Evolutionary conservation across 2,888 invertebrate species (phyloP).

Genomic region (Synanthedon tipuliformis): DNA sequence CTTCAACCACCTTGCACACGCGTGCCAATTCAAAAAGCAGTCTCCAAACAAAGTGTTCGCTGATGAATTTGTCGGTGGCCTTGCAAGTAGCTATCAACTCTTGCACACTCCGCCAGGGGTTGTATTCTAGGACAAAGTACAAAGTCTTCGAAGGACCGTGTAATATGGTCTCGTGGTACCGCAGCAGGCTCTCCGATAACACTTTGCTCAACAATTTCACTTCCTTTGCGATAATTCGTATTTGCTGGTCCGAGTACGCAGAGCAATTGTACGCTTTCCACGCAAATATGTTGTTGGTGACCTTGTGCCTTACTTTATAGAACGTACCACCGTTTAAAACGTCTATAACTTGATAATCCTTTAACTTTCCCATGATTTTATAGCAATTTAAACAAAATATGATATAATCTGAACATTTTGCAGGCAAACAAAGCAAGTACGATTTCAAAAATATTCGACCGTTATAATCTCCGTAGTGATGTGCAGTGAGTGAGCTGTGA

Average conservation of each 20-base stretch:
- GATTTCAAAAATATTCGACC: constrained; percentile 43
- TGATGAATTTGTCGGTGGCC: constrained; percentile 35
- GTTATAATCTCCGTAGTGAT: constrained; percentile 21
- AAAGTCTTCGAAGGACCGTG: constrained; percentile 58
- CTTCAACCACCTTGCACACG: constrained; percentile 34
- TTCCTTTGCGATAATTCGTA: constrained; percentile 53
- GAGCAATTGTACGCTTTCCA: constrained; percentile 64
- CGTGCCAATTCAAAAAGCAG: constrained; percentile 48
- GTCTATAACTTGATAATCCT: constrained; percentile 64
- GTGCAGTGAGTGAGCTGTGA: not conserved
- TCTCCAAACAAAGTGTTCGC: constrained; percentile 54
- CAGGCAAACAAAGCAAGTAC: constrained; percentile 49
- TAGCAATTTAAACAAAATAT: constrained; percentile 8
- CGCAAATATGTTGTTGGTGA: constrained; percentile 60
- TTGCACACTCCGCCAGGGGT: constrained; percentile 45
- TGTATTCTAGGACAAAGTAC: constrained; percentile 59
- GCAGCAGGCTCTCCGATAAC: constrained; percentile 41
- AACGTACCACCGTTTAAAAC: constrained; percentile 59
- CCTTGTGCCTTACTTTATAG: constrained; percentile 67
- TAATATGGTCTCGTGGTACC: constrained; percentile 57
- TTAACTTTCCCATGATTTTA: constrained; percentile 54
- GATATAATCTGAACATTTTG: constrained; percentile 45
- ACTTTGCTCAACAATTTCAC: constrained; percentile 52
- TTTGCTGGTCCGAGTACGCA: constrained; percentile 48
- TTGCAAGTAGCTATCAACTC: constrained; percentile 40